Conservation (phyloP, 2,113 vertebrate genomes). For the Malurus elegans region DNA sequence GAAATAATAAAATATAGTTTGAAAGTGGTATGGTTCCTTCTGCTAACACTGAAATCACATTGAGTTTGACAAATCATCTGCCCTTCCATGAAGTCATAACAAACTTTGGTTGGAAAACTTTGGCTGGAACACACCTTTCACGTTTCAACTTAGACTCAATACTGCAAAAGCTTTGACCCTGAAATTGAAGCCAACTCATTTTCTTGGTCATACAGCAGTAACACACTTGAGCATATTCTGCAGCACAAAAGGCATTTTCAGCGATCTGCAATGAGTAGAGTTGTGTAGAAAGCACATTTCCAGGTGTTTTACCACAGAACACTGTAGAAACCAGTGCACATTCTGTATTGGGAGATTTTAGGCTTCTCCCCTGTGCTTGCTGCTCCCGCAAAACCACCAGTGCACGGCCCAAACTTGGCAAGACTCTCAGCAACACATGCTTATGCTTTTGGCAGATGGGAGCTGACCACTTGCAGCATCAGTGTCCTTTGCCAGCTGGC, state of each 20-base stretch:
- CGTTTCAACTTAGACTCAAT: neutral
- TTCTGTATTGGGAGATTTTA: neutral
- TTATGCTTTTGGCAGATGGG: slow-evolving; percentile 55
- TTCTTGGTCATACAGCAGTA: neutral
- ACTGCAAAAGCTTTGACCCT: neutral
- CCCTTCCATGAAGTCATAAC: neutral
- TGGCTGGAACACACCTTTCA: neutral
- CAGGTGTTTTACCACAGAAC: neutral
- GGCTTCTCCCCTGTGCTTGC: neutral
- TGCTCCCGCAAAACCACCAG: neutral
- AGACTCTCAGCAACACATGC: slow-evolving; percentile 37
- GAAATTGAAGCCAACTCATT: neutral
- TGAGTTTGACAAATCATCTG: neutral
- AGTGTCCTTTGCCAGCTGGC: slow-evolving; percentile 58
- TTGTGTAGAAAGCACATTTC: neutral
- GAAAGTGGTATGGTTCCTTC: neutral
- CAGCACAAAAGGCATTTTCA: neutral
- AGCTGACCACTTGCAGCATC: slow-evolving; percentile 48
- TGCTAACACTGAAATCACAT: neutral
- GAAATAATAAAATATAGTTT: neutral
- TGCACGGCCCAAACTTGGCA: neutral
- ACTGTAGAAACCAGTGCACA: neutral
- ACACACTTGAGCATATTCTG: neutral
- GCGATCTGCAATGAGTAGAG: neutral
- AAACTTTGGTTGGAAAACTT: neutral